phyloP scores from a whole-genome alignment of 2,797 vertebrate species.

The Mallotus villosus region DNA sequence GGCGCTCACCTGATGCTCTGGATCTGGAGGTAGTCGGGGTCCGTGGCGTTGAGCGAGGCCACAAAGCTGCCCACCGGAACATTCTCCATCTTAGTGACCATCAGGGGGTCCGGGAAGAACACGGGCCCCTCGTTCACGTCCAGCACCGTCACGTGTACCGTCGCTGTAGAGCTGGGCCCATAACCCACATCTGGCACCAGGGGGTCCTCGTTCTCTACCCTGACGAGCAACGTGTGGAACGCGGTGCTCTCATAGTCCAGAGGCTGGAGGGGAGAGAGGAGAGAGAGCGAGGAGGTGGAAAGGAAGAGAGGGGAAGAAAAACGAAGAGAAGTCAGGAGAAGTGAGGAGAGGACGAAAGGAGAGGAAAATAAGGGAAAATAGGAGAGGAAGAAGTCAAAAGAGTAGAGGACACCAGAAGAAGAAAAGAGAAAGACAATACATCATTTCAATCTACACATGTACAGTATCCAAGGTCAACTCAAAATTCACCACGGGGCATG shows the following conservation, averaged over 20 bases:
- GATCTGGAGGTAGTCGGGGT: slow-evolving; percentile 88
- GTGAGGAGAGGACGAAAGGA: background rate
- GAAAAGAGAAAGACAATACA: background rate
- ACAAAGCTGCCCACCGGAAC: slow-evolving; percentile 86
- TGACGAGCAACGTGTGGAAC: slow-evolving; percentile 89
- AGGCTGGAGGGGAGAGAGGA: slow-evolving; percentile 70
- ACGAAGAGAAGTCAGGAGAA: no score
- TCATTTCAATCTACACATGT: no score
- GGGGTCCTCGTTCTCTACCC: slow-evolving; percentile 92
- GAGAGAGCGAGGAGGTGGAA: background rate
- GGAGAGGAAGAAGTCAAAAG: background rate
- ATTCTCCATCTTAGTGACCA: slow-evolving; percentile 85
- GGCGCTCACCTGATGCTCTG: slow-evolving; percentile 89
- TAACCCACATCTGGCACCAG: slow-evolving; percentile 87
- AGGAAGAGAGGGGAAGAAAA: background rate
- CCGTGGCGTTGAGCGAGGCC: slow-evolving; percentile 87
- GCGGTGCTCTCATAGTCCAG: slow-evolving; percentile 88
- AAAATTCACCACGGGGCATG: no score
- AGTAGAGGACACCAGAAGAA: background rate
- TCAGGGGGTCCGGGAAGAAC: slow-evolving; percentile 91
- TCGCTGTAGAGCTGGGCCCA: slow-evolving; percentile 90
- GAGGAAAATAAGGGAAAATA: background rate
- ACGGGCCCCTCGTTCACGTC: slow-evolving; percentile 93
- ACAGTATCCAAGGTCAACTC: no score
- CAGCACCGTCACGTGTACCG: slow-evolving; percentile 85